Percentiles rank a stretch among this genome's conserved stretches.
Conservation (phyloP, 2,888 invertebrate genomes). For the Drosophila flavopinicola region DNA sequence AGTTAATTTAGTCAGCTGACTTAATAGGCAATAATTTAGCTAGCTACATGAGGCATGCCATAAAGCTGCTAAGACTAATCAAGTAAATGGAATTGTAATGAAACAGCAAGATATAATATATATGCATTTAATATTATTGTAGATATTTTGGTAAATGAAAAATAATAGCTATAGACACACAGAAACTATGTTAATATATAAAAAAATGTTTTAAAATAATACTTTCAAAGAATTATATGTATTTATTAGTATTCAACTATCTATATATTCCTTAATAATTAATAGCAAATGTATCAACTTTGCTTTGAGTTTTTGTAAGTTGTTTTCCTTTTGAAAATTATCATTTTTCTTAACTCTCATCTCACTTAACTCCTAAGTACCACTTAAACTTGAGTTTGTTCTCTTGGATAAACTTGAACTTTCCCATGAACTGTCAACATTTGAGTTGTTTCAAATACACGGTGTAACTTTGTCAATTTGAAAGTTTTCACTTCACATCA, state of each 20-base stretch:
- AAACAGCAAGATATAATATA: not conserved
- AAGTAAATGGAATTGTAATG: not conserved
- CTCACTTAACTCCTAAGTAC: not conserved
- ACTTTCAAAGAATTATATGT: too few species aligned
- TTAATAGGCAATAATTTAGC: conserved; percentile 50
- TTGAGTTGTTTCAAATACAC: not conserved
- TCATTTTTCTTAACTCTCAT: too few species aligned
- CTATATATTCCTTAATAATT: too few species aligned
- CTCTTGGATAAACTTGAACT: not conserved
- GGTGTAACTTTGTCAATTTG: not conserved
- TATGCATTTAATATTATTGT: not conserved
- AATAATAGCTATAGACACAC: not conserved
- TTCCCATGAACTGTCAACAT: not conserved
- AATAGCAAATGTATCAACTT: too few species aligned
- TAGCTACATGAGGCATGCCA: conserved; percentile 7
- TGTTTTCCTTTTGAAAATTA: too few species aligned
- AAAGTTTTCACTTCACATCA: not conserved
- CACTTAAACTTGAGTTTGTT: not conserved
- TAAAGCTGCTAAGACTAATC: not conserved
- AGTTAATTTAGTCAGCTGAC: conserved; percentile 53
- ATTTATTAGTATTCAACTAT: too few species aligned
- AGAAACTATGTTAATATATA: not conserved
- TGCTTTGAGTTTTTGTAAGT: too few species aligned
- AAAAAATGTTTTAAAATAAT: too few species aligned
- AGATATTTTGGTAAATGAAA: not conserved